Evolutionary conservation across 2,113 vertebrate genomes (phyloP), one percentile per base, ranked within the genome.

Genomic region (Ibidorhyncha struthersii): DNA sequence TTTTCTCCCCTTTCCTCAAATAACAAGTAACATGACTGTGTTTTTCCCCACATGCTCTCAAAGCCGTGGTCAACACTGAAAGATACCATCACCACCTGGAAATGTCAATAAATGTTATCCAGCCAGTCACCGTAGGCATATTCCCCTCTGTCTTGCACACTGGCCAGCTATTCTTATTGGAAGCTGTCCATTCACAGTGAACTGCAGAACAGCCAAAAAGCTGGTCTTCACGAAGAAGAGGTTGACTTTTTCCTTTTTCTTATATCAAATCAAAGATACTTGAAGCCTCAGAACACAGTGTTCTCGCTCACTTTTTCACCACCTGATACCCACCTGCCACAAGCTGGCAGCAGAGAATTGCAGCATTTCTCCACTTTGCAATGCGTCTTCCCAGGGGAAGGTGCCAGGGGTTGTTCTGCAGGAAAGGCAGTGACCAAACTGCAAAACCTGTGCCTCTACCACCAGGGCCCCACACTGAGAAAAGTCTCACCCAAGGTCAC

Each of bases 281-380:
- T 8, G 7, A 62, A 67, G 36, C 43, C 55, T 56, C 53, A 50
- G 23, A 49, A 55, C 45, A 41, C 61, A 19, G 9, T 11, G 12
- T 38, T 40, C 53, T 69, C 0, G 0, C 11, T 67, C 10, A 5
- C 17, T n/a, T 0, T 0, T 11, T 83, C 30, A 18, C 19, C 26
- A 52, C 27, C 55, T 61, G 45, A 45, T 15, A 45, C 6, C 3
- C 34, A 40, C 36, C 19, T 25, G 43, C 47, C 65, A 52, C 10
- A 14, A 30, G 19, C 38, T 12, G 43, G 38, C 59, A 89, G 49
- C 55, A 78, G 47, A 47, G 47, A 85, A 77, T 2, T 56, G 41
- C 58, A 66, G 15, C 25, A 11, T 25, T 29, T 40, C 38, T 43
- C 16, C 27, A 8, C 32, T 43, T 45, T 2, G 5, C 76, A 55